Evolutionary conservation across 2,113 vertebrate species (phyloP), one percentile per base, ranked within the genome.

Genomic region (Nannospalax galili): DNA sequence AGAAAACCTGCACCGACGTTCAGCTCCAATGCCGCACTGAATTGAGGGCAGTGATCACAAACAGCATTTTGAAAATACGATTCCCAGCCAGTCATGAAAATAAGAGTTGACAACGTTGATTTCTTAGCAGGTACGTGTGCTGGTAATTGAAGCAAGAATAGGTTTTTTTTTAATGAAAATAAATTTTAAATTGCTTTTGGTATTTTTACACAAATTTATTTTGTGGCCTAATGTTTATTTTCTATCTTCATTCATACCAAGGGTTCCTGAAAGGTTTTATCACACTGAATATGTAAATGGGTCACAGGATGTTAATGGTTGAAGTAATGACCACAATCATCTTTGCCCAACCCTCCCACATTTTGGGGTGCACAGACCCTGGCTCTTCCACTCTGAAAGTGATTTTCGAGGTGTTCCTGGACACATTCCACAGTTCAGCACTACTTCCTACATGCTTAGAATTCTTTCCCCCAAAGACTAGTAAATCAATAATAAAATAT

Each of bases 41-140:
- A 67, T 35, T n/a, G 24, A 84, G 3, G 26, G 30, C 20, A 69
- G 58, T 35, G 67, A 93, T 94, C 84, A 88, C 56, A 96, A 96
- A 52, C 32, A 81, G 56, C 74, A 81, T 94, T 94, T 80, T 73
- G 67, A 85, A 96, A 97, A 78, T 60, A 90, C 37, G 75, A 95
- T 81, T 72, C 67, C 58, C 17, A 73, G 20, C 11, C 56, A 67
- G 40, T 19, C 37, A 67, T 92, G 65, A 94, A 30, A 79, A 45
- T 84, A 85, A 94, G 32, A 73, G 20, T 30, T 77, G 84, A 94
- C 74, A 96, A 91, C 95, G 92, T 19, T 94, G 40, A 92, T 94
- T 93, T 95, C 64, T 90, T 70, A 56, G 15, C 16, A 82, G 92
- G 77, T 92, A 2, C 74, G 74, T 90, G 10, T 80, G 30, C 67